Evolutionary conservation across 2,888 invertebrate species (phyloP).

Genomic region (Criorhina ranunculi): DNA sequence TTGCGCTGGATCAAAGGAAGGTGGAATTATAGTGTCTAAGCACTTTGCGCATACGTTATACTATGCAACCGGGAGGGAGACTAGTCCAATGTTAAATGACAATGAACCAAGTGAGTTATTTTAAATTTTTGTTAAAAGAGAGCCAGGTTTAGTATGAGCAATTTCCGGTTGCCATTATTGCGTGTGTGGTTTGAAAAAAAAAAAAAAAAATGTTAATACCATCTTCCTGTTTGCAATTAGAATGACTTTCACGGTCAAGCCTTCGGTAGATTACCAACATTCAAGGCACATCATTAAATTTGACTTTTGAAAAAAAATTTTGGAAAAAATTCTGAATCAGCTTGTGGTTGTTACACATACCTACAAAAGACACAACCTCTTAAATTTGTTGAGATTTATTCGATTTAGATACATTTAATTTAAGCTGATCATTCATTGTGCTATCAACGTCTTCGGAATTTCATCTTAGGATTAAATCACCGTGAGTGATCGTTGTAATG

Average conservation of each 20-base stretch:
- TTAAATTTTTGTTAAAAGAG: neutral
- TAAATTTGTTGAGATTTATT: conserved; percentile 2
- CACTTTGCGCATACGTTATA: conserved; percentile 87
- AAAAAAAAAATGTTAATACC: conserved; percentile 21
- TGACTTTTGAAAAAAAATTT: neutral
- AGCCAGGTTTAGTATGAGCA: conserved; percentile 48
- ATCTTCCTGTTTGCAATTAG: conserved; percentile 41
- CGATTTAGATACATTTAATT: conserved; percentile 5
- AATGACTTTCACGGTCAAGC: conserved; percentile 24
- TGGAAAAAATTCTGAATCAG: conserved; percentile 31
- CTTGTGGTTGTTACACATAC: conserved; percentile 6
- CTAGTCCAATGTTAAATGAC: conserved; percentile 86
- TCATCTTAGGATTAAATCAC: neutral
- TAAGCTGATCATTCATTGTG: neutral
- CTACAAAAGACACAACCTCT: too few species aligned
- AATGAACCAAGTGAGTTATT: conserved; percentile 84
- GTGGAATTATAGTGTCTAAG: conserved; percentile 86
- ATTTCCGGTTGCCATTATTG: conserved; percentile 63
- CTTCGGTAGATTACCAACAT: conserved; percentile 5
- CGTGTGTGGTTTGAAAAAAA: conserved; percentile 22
- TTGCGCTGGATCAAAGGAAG: conserved; percentile 85
- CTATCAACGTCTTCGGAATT: too few species aligned
- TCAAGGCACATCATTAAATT: conserved; percentile 22
- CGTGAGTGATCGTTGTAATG: neutral
- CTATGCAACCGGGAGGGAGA: conserved; percentile 87